Percentiles rank a stretch among this genome's conserved stretches.
Conservation (phyloP, 2,113 vertebrate genomes). For the Talpa occidentalis region DNA sequence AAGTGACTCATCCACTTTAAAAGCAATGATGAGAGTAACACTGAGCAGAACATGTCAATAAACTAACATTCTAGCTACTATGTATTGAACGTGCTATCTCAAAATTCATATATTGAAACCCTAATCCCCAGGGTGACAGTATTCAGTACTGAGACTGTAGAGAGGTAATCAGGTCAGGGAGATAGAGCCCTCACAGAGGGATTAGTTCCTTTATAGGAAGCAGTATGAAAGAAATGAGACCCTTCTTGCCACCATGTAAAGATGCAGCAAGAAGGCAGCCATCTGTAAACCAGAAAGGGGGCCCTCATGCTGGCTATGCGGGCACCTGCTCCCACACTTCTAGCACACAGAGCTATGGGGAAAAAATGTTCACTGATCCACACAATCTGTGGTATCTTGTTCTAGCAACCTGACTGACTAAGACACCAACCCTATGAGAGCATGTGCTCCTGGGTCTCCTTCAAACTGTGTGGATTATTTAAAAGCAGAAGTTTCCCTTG, state of each 20-base stretch:
- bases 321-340: background rate
- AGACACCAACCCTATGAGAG: background rate
- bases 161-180: background rate
- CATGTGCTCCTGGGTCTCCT: background rate
- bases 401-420: no score
- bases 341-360: background rate
- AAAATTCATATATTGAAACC: background rate
- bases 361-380: no score
- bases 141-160: background rate
- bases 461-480: background rate
- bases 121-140: background rate
- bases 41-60: background rate
- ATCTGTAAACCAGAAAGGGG: background rate
- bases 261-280: background rate
- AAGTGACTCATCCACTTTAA: background rate
- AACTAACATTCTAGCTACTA: background rate
- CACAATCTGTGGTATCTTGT: background rate
- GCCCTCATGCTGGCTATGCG: fast-evolving
- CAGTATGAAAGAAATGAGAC: background rate
- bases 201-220: background rate
- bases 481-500: background rate
- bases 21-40: background rate
- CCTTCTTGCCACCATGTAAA: background rate
- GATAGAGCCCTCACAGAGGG: background rate
- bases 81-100: background rate